phyloP scores from a whole-genome alignment of 2,888 invertebrate species.

The Geophilus truncorum region DNA sequence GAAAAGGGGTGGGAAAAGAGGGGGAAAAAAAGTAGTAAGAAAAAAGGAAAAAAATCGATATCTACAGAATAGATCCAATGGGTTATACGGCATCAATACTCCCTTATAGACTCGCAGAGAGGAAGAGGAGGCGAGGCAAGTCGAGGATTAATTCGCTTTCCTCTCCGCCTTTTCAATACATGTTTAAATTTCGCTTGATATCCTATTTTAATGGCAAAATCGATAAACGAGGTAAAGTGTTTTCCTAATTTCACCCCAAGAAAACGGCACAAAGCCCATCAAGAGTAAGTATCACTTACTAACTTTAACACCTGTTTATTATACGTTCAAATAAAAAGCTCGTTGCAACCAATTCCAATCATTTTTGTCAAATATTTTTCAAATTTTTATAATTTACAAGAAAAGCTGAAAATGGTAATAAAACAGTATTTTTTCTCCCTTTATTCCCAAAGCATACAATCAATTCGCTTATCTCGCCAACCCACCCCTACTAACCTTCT shows the following conservation, averaged over 20 bases:
- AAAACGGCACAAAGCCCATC: constrained; percentile 22
- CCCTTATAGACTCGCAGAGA: not conserved
- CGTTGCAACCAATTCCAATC: not conserved
- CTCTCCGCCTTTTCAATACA: constrained; percentile 12
- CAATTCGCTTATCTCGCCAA: not conserved
- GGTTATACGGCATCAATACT: constrained; percentile 11
- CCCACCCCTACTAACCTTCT: constrained; percentile 7
- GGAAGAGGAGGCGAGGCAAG: not conserved
- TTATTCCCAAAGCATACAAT: not conserved
- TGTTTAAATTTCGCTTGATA: constrained; percentile 30
- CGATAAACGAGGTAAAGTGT: constrained; percentile 23
- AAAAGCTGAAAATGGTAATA: not conserved
- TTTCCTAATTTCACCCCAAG: constrained; percentile 27
- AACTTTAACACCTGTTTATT: constrained; percentile 4
- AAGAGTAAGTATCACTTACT: constrained; percentile 15
- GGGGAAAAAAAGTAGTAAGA: not conserved
- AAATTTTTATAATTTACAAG: too few relatives aligned
- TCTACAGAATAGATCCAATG: constrained; percentile 1
- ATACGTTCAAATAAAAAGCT: not conserved
- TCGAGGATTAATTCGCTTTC: constrained; percentile 17
- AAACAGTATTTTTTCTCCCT: not conserved
- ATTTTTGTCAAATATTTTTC: not conserved
- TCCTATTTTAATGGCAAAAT: constrained; percentile 28
- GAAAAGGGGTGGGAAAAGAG: not conserved
- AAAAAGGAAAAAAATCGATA: not conserved